A percentile compares a stretch with the other conserved stretches of the same genome.
phyloP scores from a whole-genome alignment of 2,797 vertebrate species.

The Anguilla obscura region DNA sequence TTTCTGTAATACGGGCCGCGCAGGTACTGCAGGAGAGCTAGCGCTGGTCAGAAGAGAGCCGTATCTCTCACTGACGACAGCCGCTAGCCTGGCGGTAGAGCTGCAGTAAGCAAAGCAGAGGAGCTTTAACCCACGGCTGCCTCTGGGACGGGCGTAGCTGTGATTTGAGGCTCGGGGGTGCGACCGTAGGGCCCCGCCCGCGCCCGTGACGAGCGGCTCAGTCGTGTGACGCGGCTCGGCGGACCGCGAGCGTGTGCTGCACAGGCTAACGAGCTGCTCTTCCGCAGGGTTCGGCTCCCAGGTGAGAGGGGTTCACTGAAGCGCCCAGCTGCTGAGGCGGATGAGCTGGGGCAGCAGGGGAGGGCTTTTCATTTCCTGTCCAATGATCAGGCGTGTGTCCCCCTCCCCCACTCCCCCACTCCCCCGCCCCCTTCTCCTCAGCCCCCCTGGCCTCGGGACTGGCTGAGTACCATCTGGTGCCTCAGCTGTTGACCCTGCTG shows the following conservation, averaged over 20 bases:
- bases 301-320: neutral
- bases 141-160: neutral
- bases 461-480: constrained; percentile 72
- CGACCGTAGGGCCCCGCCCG: no score
- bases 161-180: neutral
- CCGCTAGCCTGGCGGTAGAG: neutral
- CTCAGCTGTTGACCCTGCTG: constrained; percentile 81
- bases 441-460: constrained; percentile 72
- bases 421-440: constrained; percentile 47
- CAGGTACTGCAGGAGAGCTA: neutral
- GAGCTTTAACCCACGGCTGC: neutral
- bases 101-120: neutral
- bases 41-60: no score
- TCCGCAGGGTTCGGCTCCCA: neutral
- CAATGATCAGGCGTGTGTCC: neutral
- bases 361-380: neutral
- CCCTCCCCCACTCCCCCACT: constrained; percentile 24
- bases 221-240: neutral
- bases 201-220: neutral
- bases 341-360: neutral
- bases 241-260: neutral
- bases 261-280: neutral
- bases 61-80: neutral
- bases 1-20: neutral
- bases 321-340: neutral